phyloP scores from a whole-genome alignment of 2,797 vertebrate species.

The Mus spretus region DNA sequence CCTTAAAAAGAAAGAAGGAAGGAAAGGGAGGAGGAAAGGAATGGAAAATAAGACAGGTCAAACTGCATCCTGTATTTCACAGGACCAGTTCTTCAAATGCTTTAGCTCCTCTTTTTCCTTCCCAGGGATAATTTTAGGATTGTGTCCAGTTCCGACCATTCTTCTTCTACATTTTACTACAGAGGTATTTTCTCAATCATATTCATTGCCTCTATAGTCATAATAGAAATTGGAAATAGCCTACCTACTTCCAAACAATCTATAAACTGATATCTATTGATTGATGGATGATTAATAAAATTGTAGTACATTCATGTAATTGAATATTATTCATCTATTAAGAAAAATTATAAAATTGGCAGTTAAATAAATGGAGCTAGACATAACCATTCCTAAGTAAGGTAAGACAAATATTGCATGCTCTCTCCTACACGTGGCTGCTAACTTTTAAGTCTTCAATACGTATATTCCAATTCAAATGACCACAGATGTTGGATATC shows the following conservation, averaged over 20 bases:
- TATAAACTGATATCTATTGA: not conserved
- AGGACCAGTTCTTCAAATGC: constrained; percentile 40
- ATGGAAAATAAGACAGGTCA: not conserved
- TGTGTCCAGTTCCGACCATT: not conserved
- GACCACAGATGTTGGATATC: not conserved
- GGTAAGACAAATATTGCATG: not conserved
- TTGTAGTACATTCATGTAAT: not conserved
- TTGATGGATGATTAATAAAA: not conserved
- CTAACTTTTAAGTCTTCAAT: not conserved
- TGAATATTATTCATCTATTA: not conserved
- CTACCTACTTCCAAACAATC: not conserved
- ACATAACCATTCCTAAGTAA: not conserved
- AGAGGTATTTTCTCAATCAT: not conserved
- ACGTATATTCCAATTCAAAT: not conserved
- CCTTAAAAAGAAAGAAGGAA: too few relatives aligned
- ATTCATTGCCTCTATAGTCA: not conserved
- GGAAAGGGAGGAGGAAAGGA: not conserved
- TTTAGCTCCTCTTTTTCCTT: constrained; percentile 8
- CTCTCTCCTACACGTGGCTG: not conserved
- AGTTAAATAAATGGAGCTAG: not conserved
- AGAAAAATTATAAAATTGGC: not conserved
- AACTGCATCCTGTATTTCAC: not conserved
- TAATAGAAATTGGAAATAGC: not conserved
- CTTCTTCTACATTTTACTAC: not conserved
- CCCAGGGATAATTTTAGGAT: constrained; percentile 1